Evolutionary conservation across 2,113 vertebrate species (phyloP).

Genomic region (Corythoichthys haematopterus): DNA sequence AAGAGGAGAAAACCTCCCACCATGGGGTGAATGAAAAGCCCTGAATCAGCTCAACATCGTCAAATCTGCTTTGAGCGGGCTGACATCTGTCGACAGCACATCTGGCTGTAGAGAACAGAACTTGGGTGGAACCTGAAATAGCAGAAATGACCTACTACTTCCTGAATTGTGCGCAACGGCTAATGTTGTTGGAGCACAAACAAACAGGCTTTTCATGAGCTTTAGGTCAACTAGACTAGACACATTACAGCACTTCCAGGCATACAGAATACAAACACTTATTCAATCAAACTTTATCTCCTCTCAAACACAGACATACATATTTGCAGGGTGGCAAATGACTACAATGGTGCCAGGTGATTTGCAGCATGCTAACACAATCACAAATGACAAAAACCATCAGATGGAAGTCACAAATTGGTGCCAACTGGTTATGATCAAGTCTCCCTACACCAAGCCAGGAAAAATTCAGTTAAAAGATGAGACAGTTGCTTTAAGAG

Average conservation of each 20-base stretch:
- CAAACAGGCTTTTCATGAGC: slow-evolving; percentile 55
- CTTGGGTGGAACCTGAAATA: slow-evolving; percentile 48
- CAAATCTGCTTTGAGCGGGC: slow-evolving; percentile 23
- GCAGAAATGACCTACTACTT: slow-evolving; percentile 40
- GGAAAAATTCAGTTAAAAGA: slow-evolving; percentile 1
- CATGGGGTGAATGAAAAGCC: slow-evolving; percentile 39
- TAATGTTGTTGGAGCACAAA: slow-evolving; percentile 33
- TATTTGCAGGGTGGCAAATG: slow-evolving; percentile 12
- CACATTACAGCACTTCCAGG: slow-evolving; percentile 19
- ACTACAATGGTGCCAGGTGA: slow-evolving; percentile 12
- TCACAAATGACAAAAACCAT: neutral
- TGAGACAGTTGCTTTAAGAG: too few species aligned
- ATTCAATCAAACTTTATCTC: neutral
- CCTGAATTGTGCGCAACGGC: slow-evolving; percentile 24
- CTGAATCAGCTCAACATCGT: slow-evolving; percentile 38
- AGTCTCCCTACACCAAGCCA: slow-evolving; percentile 11
- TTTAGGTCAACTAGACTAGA: slow-evolving; percentile 28
- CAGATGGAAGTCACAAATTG: neutral
- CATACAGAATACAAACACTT: slow-evolving; percentile 6
- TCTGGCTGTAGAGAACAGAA: slow-evolving; percentile 18
- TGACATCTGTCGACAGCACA: slow-evolving; percentile 21
- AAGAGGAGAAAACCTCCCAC: slow-evolving; percentile 21
- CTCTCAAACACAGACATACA: neutral
- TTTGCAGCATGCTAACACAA: neutral
- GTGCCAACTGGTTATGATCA: slow-evolving; percentile 6